Evolutionary conservation across 2,888 invertebrate genomes (phyloP).

Genomic region (Melanchra persicariae): DNA sequence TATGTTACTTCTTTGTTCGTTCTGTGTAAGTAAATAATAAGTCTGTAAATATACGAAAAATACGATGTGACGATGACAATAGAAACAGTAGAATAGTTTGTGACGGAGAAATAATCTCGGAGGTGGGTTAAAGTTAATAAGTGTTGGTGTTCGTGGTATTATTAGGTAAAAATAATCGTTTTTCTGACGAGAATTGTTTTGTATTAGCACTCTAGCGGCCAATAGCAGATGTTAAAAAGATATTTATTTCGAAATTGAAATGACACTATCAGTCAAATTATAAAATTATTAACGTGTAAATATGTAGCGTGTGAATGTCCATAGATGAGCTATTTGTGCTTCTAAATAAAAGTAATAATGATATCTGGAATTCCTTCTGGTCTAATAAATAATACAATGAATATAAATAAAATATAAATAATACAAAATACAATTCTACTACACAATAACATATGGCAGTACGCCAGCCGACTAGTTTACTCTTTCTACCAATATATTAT

Average conservation of each 20-base stretch:
- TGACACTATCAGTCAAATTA: constrained; percentile 86
- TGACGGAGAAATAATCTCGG: constrained; percentile 55
- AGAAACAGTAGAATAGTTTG: constrained; percentile 73
- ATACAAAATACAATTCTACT: no score
- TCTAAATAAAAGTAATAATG: background rate
- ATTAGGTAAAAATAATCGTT: constrained; percentile 1
- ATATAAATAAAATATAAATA: no score
- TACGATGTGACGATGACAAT: constrained; percentile 87
- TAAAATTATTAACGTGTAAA: constrained; percentile 80
- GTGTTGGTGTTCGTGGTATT: constrained; percentile 40
- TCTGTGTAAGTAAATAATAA: constrained; percentile 15
- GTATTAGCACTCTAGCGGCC: constrained; percentile 64
- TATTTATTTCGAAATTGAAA: constrained; percentile 56
- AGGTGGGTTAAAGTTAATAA: constrained; percentile 31
- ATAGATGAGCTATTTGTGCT: constrained; percentile 29
- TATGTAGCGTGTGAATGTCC: constrained; percentile 74
- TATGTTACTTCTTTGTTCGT: background rate
- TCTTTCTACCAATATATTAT: constrained; percentile 24
- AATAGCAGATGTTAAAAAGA: constrained; percentile 57
- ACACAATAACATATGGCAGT: constrained; percentile 66
- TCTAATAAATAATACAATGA: no score
- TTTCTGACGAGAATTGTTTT: constrained; percentile 5
- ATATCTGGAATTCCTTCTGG: background rate
- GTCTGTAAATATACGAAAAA: constrained; percentile 59
- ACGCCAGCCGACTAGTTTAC: constrained; percentile 50